phyloP scores from a whole-genome alignment of 2,888 invertebrate genomes.

The Meiosimyza platycephala region DNA sequence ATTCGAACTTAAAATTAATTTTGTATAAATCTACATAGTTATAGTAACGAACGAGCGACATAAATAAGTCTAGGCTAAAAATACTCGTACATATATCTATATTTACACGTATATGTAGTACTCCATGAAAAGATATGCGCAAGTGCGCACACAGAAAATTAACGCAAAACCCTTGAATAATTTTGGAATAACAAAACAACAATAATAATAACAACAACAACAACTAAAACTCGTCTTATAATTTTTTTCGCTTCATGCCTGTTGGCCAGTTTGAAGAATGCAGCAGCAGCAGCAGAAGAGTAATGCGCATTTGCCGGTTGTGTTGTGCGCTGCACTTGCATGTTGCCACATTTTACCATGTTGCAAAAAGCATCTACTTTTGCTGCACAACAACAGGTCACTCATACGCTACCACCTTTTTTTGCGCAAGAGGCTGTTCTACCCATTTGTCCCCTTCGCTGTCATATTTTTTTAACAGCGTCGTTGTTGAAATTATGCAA shows the following conservation, averaged over 20 bases:
- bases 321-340: conserved; percentile 16
- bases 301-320: no score
- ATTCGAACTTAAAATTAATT: no score
- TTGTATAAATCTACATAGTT: conserved; percentile 38
- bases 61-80: conserved; percentile 26
- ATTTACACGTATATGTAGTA: neutral
- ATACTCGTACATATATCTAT: neutral
- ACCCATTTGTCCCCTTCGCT: neutral
- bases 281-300: neutral
- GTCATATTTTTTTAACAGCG: conserved; percentile 1
- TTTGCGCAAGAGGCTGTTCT: no score
- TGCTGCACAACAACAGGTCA: neutral
- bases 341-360: neutral
- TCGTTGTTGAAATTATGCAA: conserved; percentile 47
- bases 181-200: conserved; percentile 47
- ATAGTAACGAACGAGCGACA: no score
- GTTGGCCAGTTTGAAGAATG: conserved; percentile 35
- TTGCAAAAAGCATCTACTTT: neutral
- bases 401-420: neutral
- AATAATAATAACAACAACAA: conserved; percentile 30
- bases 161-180: conserved; percentile 43
- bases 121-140: neutral
- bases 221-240: conserved; percentile 36
- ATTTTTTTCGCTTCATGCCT: conserved; percentile 48
- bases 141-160: conserved; percentile 8